phyloP scores from a whole-genome alignment of 2,888 invertebrate genomes.

The Megamerina dolium region DNA sequence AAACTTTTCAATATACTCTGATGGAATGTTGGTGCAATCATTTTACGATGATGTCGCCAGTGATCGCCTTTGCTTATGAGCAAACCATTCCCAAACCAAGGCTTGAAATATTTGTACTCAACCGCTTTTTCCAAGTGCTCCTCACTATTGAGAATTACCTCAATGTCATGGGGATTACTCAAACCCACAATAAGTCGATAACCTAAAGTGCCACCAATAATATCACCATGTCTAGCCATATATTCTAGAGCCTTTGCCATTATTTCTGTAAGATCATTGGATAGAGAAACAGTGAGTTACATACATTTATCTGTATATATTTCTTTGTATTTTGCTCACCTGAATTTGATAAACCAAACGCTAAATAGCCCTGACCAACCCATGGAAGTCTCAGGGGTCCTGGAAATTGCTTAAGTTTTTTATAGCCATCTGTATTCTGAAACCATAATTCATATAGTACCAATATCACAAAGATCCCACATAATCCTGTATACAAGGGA shows the following conservation, averaged over 20 bases:
- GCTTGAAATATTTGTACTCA: slow-evolving; percentile 72
- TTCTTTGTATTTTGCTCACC: background rate
- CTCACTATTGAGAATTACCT: slow-evolving; percentile 67
- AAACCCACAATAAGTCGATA: slow-evolving; percentile 63
- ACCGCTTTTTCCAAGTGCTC: slow-evolving; percentile 68
- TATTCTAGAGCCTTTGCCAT: slow-evolving; percentile 28
- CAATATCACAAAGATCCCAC: slow-evolving; percentile 31
- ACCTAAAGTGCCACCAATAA: slow-evolving; percentile 71
- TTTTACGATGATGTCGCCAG: slow-evolving; percentile 75
- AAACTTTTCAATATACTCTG: slow-evolving; percentile 77
- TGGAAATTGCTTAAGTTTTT: slow-evolving; percentile 62
- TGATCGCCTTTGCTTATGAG: slow-evolving; percentile 71
- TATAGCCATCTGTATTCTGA: slow-evolving; percentile 52
- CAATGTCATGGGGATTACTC: slow-evolving; percentile 64
- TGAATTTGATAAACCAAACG: slow-evolving; percentile 49
- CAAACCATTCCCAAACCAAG: slow-evolving; percentile 76
- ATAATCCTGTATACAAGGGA: slow-evolving; percentile 31
- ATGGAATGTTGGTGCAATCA: slow-evolving; percentile 80
- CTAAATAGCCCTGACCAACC: slow-evolving; percentile 63
- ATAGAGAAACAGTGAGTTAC: background rate
- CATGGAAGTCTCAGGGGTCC: slow-evolving; percentile 62
- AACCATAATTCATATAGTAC: slow-evolving; percentile 48
- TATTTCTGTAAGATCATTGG: slow-evolving; percentile 26
- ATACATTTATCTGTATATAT: background rate
- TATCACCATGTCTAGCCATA: slow-evolving; percentile 54